Conservation (phyloP, 2,797 vertebrate genomes). For the Hydrophis major region DNA sequence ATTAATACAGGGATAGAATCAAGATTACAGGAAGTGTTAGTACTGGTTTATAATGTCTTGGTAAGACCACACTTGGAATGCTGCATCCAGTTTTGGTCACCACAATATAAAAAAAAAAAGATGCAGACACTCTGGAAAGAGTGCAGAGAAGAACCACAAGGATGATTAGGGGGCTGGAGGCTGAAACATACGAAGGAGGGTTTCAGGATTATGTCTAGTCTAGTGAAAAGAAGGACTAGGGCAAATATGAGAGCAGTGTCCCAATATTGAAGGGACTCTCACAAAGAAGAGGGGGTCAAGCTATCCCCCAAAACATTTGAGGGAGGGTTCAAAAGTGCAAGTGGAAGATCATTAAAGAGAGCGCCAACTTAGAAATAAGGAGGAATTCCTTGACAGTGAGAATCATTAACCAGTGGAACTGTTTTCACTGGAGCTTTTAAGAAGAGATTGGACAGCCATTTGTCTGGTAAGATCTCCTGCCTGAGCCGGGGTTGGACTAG, state of each 20-base stretch:
- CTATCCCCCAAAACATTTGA: neutral
- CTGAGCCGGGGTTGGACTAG: no score
- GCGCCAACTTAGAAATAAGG: neutral
- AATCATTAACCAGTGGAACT: neutral
- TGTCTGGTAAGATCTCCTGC: no score
- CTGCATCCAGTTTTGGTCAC: neutral
- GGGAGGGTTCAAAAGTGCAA: neutral
- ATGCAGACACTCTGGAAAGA: neutral
- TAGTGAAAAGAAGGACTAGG: neutral
- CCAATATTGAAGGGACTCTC: neutral
- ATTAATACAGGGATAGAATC: neutral
- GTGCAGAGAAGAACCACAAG: neutral
- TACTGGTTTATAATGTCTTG: neutral
- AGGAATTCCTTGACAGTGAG: neutral
- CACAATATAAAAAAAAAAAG: neutral
- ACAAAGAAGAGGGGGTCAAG: neutral
- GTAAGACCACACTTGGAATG: neutral
- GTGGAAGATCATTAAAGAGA: neutral
- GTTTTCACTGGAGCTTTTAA: no score
- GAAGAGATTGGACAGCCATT: no score
- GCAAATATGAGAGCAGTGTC: neutral
- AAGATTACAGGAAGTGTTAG: neutral
- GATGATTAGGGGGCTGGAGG: neutral
- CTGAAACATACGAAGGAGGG: neutral
- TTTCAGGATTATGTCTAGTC: neutral